phyloP scores from a whole-genome alignment of 2,888 invertebrate genomes.

The Hydriomena furcata region DNA sequence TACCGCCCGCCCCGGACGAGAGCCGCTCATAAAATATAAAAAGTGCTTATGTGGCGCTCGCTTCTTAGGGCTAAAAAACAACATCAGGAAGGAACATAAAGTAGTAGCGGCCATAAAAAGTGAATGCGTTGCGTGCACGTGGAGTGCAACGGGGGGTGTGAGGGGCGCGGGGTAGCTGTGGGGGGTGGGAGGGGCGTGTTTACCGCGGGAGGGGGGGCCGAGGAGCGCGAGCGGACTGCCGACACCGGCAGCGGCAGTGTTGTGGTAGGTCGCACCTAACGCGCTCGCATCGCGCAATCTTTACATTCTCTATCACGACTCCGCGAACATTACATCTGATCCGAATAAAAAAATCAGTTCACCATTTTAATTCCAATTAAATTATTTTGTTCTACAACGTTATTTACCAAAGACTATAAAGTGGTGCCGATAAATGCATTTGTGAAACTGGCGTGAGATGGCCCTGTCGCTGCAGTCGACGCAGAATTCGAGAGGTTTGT shows the following conservation, averaged over 20 bases:
- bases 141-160: constrained; percentile 62
- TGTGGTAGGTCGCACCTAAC: constrained; percentile 85
- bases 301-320: constrained; percentile 67
- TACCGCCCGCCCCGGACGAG: constrained; percentile 62
- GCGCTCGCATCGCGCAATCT: constrained; percentile 60
- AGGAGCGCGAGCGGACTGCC: constrained; percentile 40
- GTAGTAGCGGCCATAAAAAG: constrained; percentile 79
- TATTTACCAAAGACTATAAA: constrained; percentile 40
- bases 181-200: constrained; percentile 77
- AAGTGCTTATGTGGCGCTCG: constrained; percentile 79
- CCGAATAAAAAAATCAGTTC: constrained; percentile 19
- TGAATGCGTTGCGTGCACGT: constrained; percentile 80
- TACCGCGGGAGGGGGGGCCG: constrained; percentile 73
- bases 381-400: background rate
- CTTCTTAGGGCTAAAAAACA: constrained; percentile 71
- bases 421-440: constrained; percentile 72
- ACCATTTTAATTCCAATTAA: constrained; percentile 1
- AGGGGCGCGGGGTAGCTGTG: constrained; percentile 41
- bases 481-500: constrained; percentile 82
- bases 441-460: constrained; percentile 82
- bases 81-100: constrained; percentile 77
- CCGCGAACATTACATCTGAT: constrained; percentile 67
- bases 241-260: constrained; percentile 76
- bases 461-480: constrained; percentile 84
- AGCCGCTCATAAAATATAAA: constrained; percentile 76